Base-by-base conservation (phyloP, 2,888 invertebrate species). In the Microctonus aethiopoides region DNA sequence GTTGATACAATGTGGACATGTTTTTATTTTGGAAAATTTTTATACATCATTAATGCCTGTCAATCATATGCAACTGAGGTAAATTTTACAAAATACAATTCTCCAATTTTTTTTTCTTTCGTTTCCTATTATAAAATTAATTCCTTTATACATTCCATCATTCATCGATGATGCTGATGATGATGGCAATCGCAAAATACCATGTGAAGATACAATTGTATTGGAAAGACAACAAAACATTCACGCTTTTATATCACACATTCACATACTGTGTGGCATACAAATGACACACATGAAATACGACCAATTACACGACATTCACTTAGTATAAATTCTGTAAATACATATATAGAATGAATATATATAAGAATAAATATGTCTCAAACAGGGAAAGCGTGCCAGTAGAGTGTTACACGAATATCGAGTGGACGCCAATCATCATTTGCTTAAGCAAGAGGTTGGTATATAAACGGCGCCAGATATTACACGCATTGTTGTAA, bases 391-490 rank as follows among this genome's bases (percentile, higher is more conserved):
- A 51, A 75, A 74, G 72, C 60, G 67, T 52, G 61, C 72, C 39
- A 70, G 73, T 34, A 69, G 59, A 39, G 51, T 74, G 51, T 68
- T 76, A 9, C 64, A 66, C 56, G 74, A 75, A 59, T 72, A 66
- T 66, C 72, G 68, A 65, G 68, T 71, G 51, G 71, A 76, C 70
- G 64, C 70, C 57, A 74, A 75, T 74, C 67, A 76, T 72, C 75
- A 73, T 71, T 71, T 72, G 59, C 72, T 75, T 63, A 74, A 70
- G 70, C 71, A 74, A 52, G 75, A 76, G 75, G 75, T 76, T 65
- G 46, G 72, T 62, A n/a, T 62, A n/a, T 4, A n/a, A 16, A n/a
- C 41, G 54, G 13, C 65, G 26, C 26, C 39, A 16, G 20, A 10
- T 39, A 65, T 65, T 54, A 56, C 54, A 52, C 3, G 32, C 52